Conservation (phyloP, 1,140 invertebrate species). For the Pseudachorutes palmiensis region DNA sequence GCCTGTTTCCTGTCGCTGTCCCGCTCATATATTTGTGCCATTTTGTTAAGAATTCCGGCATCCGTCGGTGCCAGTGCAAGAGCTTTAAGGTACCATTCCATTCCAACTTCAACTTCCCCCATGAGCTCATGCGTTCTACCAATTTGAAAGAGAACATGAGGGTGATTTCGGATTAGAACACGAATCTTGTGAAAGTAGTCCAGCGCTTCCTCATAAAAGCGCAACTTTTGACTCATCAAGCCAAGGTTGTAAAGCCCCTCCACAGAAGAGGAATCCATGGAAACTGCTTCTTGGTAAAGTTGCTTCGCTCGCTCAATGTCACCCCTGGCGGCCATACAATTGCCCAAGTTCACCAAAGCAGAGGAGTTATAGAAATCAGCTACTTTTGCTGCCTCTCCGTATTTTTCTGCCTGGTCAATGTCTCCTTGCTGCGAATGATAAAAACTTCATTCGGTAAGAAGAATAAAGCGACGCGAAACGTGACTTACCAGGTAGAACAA, state of each 20-base stretch:
- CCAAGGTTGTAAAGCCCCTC: constrained; percentile 89
- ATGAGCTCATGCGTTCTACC: constrained; percentile 69
- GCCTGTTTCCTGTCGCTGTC: constrained; percentile 84
- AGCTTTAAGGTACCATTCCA: constrained; percentile 75
- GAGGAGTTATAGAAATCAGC: constrained; percentile 71
- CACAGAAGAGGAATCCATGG: constrained; percentile 72
- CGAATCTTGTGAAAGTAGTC: constrained; percentile 76
- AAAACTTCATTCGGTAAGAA: background rate
- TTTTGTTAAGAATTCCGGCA: constrained; percentile 66
- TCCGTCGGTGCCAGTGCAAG: constrained; percentile 76
- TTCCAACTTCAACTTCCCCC: constrained; percentile 66
- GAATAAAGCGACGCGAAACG: constrained; percentile 12
- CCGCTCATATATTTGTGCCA: constrained; percentile 75
- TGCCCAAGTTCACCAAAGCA: constrained; percentile 82
- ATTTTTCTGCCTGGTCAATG: constrained; percentile 71
- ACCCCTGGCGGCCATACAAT: constrained; percentile 63
- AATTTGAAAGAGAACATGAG: constrained; percentile 78
- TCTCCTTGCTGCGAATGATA: constrained; percentile 60
- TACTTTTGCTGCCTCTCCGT: constrained; percentile 63
- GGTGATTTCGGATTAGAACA: constrained; percentile 64
- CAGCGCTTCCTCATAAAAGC: constrained; percentile 62
- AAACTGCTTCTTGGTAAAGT: constrained; percentile 66
- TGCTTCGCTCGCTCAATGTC: constrained; percentile 67
- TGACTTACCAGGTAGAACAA: constrained; percentile 69
- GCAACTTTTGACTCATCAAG: constrained; percentile 61